A percentile compares a stretch with the other conserved stretches of the same genome.
Evolutionary conservation across 1,140 invertebrate genomes (phyloP).

Genomic region (Trichonephila clavata): DNA sequence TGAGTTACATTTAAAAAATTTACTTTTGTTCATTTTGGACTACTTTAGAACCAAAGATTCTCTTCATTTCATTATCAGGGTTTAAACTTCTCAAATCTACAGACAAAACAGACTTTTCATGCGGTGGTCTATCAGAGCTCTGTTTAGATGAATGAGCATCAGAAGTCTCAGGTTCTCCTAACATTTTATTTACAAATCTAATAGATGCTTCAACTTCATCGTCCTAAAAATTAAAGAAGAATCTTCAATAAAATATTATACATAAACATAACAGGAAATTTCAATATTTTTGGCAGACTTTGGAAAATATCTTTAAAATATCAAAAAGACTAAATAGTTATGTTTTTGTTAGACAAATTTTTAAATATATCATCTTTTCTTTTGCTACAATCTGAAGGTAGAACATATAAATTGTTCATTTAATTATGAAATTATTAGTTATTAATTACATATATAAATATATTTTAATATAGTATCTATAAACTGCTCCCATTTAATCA

Average conservation of each 20-base stretch:
- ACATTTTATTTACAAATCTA: slow-evolving; percentile 87
- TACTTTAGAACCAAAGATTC: slow-evolving; percentile 91
- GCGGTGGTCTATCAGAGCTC: slow-evolving; percentile 79
- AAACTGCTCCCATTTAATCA: no score
- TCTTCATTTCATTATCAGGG: slow-evolving; percentile 90
- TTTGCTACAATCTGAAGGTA: no score
- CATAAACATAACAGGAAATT: not conserved
- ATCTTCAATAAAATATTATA: not conserved
- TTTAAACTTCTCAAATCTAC: slow-evolving; percentile 90
- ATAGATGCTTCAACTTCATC: slow-evolving; percentile 89
- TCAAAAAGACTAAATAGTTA: no score
- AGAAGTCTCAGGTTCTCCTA: slow-evolving; percentile 83
- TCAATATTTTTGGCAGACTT: not conserved
- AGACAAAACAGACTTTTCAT: slow-evolving; percentile 82
- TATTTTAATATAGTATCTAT: no score
- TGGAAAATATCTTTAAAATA: not conserved
- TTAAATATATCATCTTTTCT: no score
- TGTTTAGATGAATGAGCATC: not conserved
- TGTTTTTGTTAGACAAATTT: no score
- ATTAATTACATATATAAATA: no score
- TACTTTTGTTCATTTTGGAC: slow-evolving; percentile 86
- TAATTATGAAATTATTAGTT: no score
- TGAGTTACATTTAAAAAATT: not conserved
- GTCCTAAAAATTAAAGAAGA: slow-evolving; percentile 80
- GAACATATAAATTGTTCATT: no score